Percentiles rank a stretch among this genome's conserved stretches.
phyloP scores from a whole-genome alignment of 2,797 vertebrate species.

The Atherinosoma microstoma region DNA sequence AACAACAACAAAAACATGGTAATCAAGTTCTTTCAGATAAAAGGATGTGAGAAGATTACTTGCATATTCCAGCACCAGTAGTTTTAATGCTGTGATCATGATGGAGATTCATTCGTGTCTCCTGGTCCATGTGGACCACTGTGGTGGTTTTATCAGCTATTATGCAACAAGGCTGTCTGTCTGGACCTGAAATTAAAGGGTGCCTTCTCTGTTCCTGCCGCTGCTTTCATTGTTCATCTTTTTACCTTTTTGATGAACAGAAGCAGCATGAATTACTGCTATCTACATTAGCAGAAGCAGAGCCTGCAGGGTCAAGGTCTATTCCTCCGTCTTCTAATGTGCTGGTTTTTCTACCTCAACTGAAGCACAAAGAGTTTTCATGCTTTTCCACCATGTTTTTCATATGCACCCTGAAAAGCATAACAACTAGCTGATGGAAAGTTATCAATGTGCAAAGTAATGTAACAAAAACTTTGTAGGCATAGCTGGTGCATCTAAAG shows the following conservation, averaged over 20 bases:
- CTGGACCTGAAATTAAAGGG: constrained; percentile 10
- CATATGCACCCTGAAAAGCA: constrained; percentile 3
- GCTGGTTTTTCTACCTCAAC: constrained; percentile 1
- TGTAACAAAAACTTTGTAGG: not conserved
- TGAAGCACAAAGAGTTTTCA: not conserved
- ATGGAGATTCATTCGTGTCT: not conserved
- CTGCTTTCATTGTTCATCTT: constrained; percentile 12
- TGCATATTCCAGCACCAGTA: not conserved
- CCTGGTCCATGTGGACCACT: not conserved
- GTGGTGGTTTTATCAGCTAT: constrained; percentile 1
- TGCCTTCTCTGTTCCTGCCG: not conserved
- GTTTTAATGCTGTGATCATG: constrained; percentile 5
- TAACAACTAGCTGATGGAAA: not conserved
- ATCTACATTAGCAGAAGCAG: constrained; percentile 12
- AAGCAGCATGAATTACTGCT: constrained; percentile 20
- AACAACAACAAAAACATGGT: not conserved
- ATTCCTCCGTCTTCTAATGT: constrained; percentile 6
- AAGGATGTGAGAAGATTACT: constrained; percentile 8
- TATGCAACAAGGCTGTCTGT: constrained; percentile 3
- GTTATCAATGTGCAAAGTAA: not conserved
- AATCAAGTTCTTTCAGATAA: not conserved
- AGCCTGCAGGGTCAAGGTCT: not conserved
- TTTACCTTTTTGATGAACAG: constrained; percentile 19
- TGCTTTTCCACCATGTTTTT: not conserved
- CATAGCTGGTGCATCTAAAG: not conserved